Evolutionary conservation across 2,113 vertebrate genomes (phyloP).

Genomic region (Campylomormyrus numenius): DNA sequence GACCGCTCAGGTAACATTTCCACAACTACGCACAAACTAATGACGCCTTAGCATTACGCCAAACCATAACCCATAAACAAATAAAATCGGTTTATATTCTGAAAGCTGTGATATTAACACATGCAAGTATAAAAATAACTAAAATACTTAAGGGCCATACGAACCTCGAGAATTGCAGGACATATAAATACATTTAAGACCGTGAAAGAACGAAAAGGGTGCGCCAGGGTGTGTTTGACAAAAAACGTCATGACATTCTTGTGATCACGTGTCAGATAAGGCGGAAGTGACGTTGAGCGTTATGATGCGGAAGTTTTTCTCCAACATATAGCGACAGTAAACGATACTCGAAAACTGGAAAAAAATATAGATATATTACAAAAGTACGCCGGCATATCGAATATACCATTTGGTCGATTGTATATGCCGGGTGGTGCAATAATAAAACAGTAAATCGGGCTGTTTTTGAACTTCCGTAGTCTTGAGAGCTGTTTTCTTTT

Average conservation of each 20-base stretch:
- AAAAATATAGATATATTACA: conserved; percentile 43
- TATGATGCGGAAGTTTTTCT: conserved; percentile 59
- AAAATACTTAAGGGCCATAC: background rate
- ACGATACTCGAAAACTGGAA: conserved; percentile 28
- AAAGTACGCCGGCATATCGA: background rate
- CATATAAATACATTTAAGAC: background rate
- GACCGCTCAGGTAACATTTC: background rate
- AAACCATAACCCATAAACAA: background rate
- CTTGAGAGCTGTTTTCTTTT: conserved; percentile 18
- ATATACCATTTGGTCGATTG: background rate
- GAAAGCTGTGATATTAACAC: background rate
- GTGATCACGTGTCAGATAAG: conserved; percentile 35
- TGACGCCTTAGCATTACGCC: background rate
- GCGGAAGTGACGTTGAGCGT: conserved; percentile 51
- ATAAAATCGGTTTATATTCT: background rate
- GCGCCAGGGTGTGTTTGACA: conserved; percentile 20
- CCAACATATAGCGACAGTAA: conserved; percentile 20
- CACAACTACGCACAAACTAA: background rate
- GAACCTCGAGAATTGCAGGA: background rate
- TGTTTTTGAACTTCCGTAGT: background rate
- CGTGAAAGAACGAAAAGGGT: conserved; percentile 10
- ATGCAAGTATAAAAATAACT: background rate
- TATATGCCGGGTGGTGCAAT: background rate
- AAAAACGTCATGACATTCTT: conserved; percentile 50
- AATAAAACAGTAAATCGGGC: background rate